Percentiles rank a stretch among this genome's conserved stretches.
These are phyloP conservation scores for Heliconius ethilla DNA, from an alignment of 2,888 invertebrate species.

Conservation along the genomic window DNA sequence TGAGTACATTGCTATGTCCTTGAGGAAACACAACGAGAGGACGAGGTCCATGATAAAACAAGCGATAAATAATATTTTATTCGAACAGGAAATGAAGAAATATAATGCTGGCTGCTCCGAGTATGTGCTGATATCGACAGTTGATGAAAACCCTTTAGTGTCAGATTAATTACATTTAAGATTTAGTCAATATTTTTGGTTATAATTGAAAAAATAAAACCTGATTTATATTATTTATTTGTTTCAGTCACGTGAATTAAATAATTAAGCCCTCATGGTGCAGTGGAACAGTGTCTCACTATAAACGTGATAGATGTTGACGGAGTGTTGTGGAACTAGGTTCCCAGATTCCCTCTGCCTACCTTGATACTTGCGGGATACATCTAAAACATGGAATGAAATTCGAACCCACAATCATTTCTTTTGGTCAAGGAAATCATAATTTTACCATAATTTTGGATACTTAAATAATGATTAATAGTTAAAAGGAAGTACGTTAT, in stretches of 20 bases:
- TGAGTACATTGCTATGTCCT: constrained; percentile 71
- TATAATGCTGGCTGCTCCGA: neutral
- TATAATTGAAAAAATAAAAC: neutral
- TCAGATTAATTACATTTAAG: neutral
- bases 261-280: too few relatives aligned
- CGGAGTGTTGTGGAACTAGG: too few relatives aligned
- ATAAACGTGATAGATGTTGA: too few relatives aligned
- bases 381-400: neutral
- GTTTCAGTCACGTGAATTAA: neutral
- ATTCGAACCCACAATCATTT: neutral
- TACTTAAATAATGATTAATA: neutral
- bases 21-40: constrained; percentile 72
- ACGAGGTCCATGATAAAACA: constrained; percentile 58
- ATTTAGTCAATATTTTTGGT: neutral
- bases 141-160: constrained; percentile 16
- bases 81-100: constrained; percentile 24
- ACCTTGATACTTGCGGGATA: neutral
- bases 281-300: too few relatives aligned
- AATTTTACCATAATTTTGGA: neutral
- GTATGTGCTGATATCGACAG: constrained; percentile 14
- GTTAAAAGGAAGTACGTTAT: neutral
- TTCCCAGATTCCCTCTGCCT: neutral
- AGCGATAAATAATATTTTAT: constrained; percentile 18
- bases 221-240: neutral
- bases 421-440: neutral